A percentile compares a stretch with the other conserved stretches of the same genome.
Conservation (phyloP, 2,888 invertebrate species). For the Eristalis intricaria region DNA sequence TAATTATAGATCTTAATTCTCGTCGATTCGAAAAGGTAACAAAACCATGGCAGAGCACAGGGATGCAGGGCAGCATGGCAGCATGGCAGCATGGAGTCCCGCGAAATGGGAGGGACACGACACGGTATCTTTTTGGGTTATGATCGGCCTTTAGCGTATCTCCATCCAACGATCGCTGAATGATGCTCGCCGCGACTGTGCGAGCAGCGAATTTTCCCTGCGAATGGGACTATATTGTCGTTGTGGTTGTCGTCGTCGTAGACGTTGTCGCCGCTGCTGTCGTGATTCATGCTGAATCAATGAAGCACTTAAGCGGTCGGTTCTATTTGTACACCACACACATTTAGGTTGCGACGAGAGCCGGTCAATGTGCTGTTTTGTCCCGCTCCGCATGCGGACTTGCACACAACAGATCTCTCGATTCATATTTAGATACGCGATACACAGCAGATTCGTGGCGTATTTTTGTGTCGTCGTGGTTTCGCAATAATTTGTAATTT, state of each 20-base stretch:
- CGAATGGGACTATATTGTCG: slow-evolving; percentile 43
- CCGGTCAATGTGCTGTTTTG: slow-evolving; percentile 3
- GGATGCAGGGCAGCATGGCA: neutral
- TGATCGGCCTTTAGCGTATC: slow-evolving; percentile 51
- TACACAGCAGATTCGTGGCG: slow-evolving; percentile 31
- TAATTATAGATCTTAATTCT: slow-evolving; percentile 67
- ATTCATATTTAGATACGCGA: slow-evolving; percentile 53
- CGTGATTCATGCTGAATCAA: slow-evolving; percentile 71
- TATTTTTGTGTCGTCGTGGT: slow-evolving; percentile 56
- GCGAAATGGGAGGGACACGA: neutral
- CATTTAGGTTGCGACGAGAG: slow-evolving; percentile 52
- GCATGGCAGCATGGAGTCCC: neutral
- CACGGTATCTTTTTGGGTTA: slow-evolving; percentile 41
- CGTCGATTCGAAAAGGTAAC: slow-evolving; percentile 27
- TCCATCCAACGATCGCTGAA: slow-evolving; percentile 12
- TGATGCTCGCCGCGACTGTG: neutral
- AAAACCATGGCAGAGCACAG: neutral
- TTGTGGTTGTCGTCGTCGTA: slow-evolving; percentile 5
- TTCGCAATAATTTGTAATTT: slow-evolving; percentile 62
- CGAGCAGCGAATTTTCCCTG: slow-evolving; percentile 22
- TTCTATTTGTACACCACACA: slow-evolving; percentile 52
- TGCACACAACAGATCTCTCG: slow-evolving; percentile 33
- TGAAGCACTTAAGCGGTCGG: slow-evolving; percentile 58
- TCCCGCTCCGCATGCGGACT: too few relatives aligned
- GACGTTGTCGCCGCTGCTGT: slow-evolving; percentile 29